A percentile compares a stretch with the other conserved stretches of the same genome.
phyloP scores from a whole-genome alignment of 2,888 invertebrate species.

The Acanthococcus lagerstroemiae region DNA sequence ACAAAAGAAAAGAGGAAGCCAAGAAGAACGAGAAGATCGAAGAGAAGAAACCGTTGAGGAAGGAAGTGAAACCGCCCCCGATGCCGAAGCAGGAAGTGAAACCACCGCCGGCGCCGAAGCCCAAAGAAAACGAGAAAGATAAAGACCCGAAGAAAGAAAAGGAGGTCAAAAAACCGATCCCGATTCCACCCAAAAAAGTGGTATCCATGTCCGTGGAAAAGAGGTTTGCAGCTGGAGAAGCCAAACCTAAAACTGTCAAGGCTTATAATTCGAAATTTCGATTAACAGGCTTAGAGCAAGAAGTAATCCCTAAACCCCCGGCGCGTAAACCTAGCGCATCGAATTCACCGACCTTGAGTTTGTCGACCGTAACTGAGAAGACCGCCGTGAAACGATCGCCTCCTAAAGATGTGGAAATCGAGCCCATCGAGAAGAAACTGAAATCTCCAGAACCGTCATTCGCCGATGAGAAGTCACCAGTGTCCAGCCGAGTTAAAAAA shows the following conservation, averaged over 20 bases:
- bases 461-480: conserved; percentile 47
- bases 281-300: conserved; percentile 81
- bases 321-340: conserved; percentile 30
- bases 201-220: conserved; percentile 51
- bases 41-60: conserved; percentile 23
- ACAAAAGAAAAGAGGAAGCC: conserved; percentile 42
- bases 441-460: conserved; percentile 42
- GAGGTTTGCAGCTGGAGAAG: conserved; percentile 55
- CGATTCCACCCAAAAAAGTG: conserved; percentile 35
- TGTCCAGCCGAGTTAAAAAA: conserved; percentile 71
- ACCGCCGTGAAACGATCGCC: conserved; percentile 30
- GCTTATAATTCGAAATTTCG: conserved; percentile 83
- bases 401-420: conserved; percentile 23
- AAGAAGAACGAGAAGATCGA: conserved; percentile 49
- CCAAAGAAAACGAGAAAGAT: conserved; percentile 38
- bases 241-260: conserved; percentile 79
- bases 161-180: conserved; percentile 34
- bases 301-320: conserved; percentile 63
- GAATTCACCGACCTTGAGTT: background rate
- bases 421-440: conserved; percentile 60
- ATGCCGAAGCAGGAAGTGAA: background rate
- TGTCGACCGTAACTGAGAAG: conserved; percentile 21
- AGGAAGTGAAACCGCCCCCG: conserved; percentile 29
- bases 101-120: conserved; percentile 3
- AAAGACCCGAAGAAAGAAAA: conserved; percentile 27